Evolutionary conservation across 2,888 invertebrate genomes (phyloP), one percentile per base, ranked within the genome.

Genomic region (Doris montereyensis): DNA sequence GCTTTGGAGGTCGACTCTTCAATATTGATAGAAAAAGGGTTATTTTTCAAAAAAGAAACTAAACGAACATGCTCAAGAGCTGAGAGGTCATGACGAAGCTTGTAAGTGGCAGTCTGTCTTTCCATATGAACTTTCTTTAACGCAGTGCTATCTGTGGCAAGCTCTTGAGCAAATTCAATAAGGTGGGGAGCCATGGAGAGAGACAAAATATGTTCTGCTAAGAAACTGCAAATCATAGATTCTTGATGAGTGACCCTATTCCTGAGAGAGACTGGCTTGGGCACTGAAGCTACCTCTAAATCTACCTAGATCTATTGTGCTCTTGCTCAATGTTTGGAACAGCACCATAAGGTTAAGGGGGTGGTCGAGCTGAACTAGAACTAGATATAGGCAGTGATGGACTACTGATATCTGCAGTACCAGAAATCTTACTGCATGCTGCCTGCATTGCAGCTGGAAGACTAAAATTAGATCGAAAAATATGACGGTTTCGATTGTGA

Each of bases 1-100:
- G 8, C 72, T 41, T 72, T 72, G n/a, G 72, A 72, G n/a, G 52
- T 71, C 4, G 34, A 34, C 17, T 72, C 72, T 24, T 72, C 72
- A 4, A 72, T 5, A 24, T 72, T 72, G 26, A 72, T 35, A 26
- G 52, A 72, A 24, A 41, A 72, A 1, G 72, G 52, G 21, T 1
- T 24, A n/a, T 1, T 5, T 8, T 72, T 72, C 52, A 72, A 10
- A 1, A 21, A 17, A n/a, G 24, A 24, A 1, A 72, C 72, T 8
- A 72, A 57, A 4, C 72, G 72, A 2, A 34, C 35, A 24, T 72
- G 72, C 5, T 65, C 60, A 1, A 76, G 2, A 34, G 10, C 1
- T 13, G 60, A n/a, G 3, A 67, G 35, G 17, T 52, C 52, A 34
- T 76, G 4, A 4, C 17, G 32, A 1, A 65, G 21, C 3, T 34